These are phyloP conservation scores for Crotophaga sulcirostris DNA, from an alignment of 2,113 vertebrate species.

Conservation along the genomic window DNA sequence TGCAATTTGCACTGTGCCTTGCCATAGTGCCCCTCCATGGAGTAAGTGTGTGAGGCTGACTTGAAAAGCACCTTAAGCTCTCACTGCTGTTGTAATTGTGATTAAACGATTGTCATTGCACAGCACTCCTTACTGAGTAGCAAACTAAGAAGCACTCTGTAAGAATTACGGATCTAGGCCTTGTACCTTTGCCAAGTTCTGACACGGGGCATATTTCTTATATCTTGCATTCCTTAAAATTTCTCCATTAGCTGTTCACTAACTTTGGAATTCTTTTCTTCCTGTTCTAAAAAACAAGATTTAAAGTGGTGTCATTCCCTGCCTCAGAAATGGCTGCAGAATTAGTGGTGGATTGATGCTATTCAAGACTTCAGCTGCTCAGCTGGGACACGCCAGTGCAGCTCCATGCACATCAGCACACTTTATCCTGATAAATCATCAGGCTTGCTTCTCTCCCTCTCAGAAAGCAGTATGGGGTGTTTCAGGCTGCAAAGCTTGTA, in stretches of 20 bases:
- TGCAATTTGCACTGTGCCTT: neutral
- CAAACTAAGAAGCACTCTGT: neutral
- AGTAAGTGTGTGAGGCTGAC: neutral
- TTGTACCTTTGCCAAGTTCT: neutral
- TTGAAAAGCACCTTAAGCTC: neutral
- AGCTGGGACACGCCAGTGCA: neutral
- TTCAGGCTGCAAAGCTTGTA: slow-evolving; percentile 8
- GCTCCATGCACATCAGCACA: neutral
- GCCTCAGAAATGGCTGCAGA: neutral
- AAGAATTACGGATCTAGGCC: neutral
- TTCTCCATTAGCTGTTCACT: neutral
- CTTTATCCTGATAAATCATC: neutral
- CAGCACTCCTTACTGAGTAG: neutral
- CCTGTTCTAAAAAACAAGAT: neutral
- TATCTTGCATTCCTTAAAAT: neutral
- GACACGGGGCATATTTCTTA: neutral
- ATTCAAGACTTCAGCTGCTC: neutral
- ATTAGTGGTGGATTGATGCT: neutral
- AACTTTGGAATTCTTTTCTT: neutral
- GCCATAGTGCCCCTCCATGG: rapidly evolving
- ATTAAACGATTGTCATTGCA: neutral
- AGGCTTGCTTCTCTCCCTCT: neutral
- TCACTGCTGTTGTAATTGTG: neutral
- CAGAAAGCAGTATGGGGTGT: neutral
- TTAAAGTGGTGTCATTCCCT: neutral